These are phyloP conservation scores for Xanthorhoe designata DNA, from an alignment of 2,888 invertebrate genomes.

Conservation along the genomic window DNA sequence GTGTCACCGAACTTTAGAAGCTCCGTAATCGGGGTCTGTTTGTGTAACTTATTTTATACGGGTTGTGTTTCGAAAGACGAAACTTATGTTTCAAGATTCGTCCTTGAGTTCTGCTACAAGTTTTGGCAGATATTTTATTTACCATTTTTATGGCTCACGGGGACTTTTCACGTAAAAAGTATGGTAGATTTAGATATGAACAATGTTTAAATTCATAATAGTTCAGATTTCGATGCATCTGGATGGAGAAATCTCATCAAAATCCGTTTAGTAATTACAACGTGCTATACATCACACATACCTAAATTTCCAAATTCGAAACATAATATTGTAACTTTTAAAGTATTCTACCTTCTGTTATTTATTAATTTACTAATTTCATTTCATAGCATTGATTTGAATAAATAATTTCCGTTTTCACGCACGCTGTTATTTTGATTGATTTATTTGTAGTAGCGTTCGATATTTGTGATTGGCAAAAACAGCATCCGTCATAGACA, in stretches of 20 bases:
- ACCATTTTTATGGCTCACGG: not conserved
- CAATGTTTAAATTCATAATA: no score
- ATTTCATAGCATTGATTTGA: no score
- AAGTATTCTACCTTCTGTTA: no score
- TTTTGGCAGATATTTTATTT: not conserved
- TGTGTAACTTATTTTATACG: constrained; percentile 38
- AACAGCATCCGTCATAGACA: not conserved
- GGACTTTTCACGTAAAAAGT: not conserved
- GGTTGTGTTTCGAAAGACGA: constrained; percentile 19
- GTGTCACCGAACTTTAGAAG: constrained; percentile 30
- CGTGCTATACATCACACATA: no score
- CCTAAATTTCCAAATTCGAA: no score
- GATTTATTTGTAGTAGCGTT: not conserved
- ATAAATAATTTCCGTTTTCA: no score
- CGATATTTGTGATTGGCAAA: not conserved
- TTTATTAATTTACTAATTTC: no score
- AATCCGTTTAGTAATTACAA: no score
- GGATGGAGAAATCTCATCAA: no score
- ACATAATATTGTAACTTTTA: no score
- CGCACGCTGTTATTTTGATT: not conserved
- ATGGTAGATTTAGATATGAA: no score
- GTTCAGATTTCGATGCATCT: no score
- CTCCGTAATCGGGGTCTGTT: constrained; percentile 38
- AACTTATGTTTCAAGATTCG: constrained; percentile 29
- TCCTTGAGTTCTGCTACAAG: not conserved